These are phyloP conservation scores for Isaurus tuberculatus DNA, from an alignment of 92 coral and sea anemone genomes.

Conservation along the genomic window DNA sequence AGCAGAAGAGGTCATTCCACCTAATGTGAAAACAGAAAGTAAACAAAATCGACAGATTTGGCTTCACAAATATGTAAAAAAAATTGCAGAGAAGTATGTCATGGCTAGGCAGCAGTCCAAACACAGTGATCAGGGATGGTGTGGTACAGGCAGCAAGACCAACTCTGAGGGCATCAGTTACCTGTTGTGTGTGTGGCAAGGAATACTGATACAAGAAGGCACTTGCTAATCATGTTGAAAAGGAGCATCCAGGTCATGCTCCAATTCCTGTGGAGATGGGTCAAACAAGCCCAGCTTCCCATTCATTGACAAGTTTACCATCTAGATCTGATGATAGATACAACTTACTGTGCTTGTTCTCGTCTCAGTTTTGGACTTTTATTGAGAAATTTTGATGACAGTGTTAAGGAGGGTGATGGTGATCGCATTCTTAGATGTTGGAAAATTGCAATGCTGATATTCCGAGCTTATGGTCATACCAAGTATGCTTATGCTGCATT, in stretches of 20 bases:
- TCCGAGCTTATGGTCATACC: too few species aligned
- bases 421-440: too few species aligned
- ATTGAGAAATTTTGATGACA: too few species aligned
- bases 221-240: constrained; percentile 39
- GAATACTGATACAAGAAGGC: constrained; percentile 52
- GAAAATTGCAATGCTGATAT: too few species aligned
- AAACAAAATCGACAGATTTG: constrained; percentile 44
- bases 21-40: constrained; percentile 18
- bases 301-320: background rate
- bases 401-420: too few species aligned
- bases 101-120: constrained; percentile 59
- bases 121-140: constrained; percentile 13
- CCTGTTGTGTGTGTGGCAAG: constrained; percentile 59
- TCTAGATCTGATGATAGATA: background rate
- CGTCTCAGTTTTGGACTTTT: too few species aligned
- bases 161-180: background rate
- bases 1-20: constrained; percentile 36
- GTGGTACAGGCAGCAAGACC: constrained; percentile 44
- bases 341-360: too few species aligned
- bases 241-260: constrained; percentile 27
- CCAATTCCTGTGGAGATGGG: constrained; percentile 18
- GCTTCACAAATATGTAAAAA: constrained; percentile 62
- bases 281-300: too few species aligned
- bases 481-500: too few species aligned
- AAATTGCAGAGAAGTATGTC: constrained; percentile 52